Evolutionary conservation across 2,113 vertebrate genomes (phyloP), one percentile per base, ranked within the genome.

Genomic region (Python bivittatus): DNA sequence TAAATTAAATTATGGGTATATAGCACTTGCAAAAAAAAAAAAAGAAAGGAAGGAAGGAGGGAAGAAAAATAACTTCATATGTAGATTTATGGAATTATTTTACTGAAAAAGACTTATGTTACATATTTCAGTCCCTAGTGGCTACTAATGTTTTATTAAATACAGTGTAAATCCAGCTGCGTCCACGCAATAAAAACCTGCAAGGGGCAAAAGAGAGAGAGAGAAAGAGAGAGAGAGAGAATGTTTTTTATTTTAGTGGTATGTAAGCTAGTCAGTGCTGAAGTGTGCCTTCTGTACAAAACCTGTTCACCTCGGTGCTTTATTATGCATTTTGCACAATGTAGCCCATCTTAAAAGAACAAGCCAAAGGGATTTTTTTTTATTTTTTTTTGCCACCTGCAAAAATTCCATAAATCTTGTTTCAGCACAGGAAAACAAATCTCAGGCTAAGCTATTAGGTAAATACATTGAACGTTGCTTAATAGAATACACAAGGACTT

Each of bases 41-140:
- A 22, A 58, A 1, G 22, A 61, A 60, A 27, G 29, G n/a, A 68
- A 44, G 44, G 5, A 44, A 44, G 44, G 5, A 48, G 7, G 48
- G 27, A 79, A 53, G 17, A 54, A 54, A 88, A 38, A 95, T 56
- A 93, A 86, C 90, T 97, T 97, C 96, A 95, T 97, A 97, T 98
- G 98, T 97, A 95, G 97, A 98, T 98, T 98, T 98, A 98, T 98
- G 96, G 97, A 98, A 98, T 97, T 97, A 97, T 97, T 97, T 97
- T 97, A 98, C 97, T 95, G 97, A 97, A 98, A 97, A 92, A 94
- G 97, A 98, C 97, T 97, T 97, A 97, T 93, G 94, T 97, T 98
- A 97, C 97, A 97, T 97, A 97, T 98, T 97, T 97, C 97, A 97
- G 96, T 96, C 97, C 97, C 97, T 94, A 90, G 96, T 97, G 98